Base-by-base conservation (phyloP, 2,888 invertebrate genomes). In the Synergus gifuensis region DNA sequence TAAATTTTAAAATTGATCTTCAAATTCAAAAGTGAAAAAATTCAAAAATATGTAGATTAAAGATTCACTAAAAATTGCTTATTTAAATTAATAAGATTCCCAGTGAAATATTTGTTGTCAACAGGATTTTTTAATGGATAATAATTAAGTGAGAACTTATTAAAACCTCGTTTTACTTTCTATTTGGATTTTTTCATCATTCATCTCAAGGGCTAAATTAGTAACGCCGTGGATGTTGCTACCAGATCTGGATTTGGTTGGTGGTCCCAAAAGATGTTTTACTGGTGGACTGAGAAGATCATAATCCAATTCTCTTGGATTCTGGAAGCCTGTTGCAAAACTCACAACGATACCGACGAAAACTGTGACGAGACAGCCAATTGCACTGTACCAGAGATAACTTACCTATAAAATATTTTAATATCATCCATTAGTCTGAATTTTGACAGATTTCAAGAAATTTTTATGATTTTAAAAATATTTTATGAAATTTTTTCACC, bases 311-410 rank as follows among this genome's bases (percentile, higher is more conserved):
- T 94, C 93, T 0, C 93, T 93, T 0, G 95, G 95, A 86, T 95
- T 93, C 66, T 94, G 94, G 62, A 93, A 91, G 1, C 95, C 95
- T 0, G 96, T 95, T 28, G 94, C 86, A 42, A 95, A 93, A n/a
- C 98, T 97, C 58, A 96, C 95, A 3, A 95, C 78, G 64, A 96
- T 92, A 0, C 98, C 98, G 14, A 96, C 93, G 14, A 96, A 87
- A 40, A 98, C 92, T 0, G 97, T 97, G 0, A 95, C 93, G 4
- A 95, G 85, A 85, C 96, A 96, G 4, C 98, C 98, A 79, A 98
- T 94, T 77, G 95, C 95, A 9, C 97, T 97, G 92, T 98, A 98
- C 98, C 98, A 98, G 89, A 98, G 94, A 91, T 98, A 98, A 81
- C 92, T 92, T 28, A 89, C 89, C 92, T 92, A 84, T 2, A 36